These are phyloP conservation scores for Rhyzopertha dominica DNA, from an alignment of 1,140 invertebrate genomes.

Conservation along the genomic window DNA sequence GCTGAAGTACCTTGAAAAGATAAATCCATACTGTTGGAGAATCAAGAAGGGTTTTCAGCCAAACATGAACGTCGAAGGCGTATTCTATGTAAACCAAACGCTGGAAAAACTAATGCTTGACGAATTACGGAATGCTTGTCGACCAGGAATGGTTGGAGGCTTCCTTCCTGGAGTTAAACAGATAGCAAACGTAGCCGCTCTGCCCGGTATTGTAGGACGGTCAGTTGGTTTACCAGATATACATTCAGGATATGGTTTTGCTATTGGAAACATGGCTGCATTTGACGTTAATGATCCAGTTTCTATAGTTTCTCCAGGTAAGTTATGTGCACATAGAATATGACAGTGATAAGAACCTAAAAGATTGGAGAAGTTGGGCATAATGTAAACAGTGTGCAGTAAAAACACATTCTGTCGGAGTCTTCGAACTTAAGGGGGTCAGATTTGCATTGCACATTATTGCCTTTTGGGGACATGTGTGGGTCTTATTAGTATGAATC, in stretches of 20 bases:
- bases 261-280: slow-evolving; percentile 99
- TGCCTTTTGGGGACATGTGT: too few species aligned
- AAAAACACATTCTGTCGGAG: too few species aligned
- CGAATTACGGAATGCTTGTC: slow-evolving; percentile 86
- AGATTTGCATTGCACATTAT: too few species aligned
- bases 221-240: slow-evolving; percentile 94
- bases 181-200: slow-evolving; percentile 98
- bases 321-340: too few species aligned
- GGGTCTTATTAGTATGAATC: too few species aligned
- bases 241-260: slow-evolving; percentile 99
- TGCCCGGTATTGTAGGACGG: slow-evolving; percentile 93
- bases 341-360: too few species aligned
- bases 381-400: too few species aligned
- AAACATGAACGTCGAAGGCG: slow-evolving; percentile 99
- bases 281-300: slow-evolving; percentile 94
- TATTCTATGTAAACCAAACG: slow-evolving; percentile 94
- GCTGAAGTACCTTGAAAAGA: slow-evolving; percentile 86
- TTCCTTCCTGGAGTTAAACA: slow-evolving; percentile 99
- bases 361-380: too few species aligned
- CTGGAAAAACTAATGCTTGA: slow-evolving; percentile 98
- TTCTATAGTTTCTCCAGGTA: slow-evolving; percentile 90
- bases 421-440: too few species aligned
- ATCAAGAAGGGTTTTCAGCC: slow-evolving; percentile 99
- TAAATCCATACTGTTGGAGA: slow-evolving; percentile 78
- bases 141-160: slow-evolving; percentile 84